Evolutionary conservation across 2,113 vertebrate genomes (phyloP).

Genomic region (Haemorhous mexicanus): DNA sequence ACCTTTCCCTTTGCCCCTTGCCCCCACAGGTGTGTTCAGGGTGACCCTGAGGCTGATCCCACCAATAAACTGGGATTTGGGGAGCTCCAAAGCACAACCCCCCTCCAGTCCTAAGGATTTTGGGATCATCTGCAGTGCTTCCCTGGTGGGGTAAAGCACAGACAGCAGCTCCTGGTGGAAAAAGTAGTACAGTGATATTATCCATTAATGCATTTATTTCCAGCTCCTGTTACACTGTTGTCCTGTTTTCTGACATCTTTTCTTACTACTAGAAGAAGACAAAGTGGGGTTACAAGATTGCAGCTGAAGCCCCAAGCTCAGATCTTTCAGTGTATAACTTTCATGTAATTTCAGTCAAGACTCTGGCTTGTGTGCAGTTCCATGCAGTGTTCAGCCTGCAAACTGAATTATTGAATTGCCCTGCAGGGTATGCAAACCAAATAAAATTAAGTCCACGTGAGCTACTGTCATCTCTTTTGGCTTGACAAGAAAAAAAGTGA

Average conservation of each 20-base stretch:
- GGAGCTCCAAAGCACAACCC: background rate
- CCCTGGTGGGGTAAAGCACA: background rate
- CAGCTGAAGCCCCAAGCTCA: background rate
- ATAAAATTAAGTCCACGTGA: background rate
- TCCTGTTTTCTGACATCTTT: background rate
- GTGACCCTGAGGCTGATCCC: background rate
- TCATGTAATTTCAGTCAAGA: background rate
- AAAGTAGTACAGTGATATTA: background rate
- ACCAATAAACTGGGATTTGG: background rate
- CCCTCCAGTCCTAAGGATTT: background rate
- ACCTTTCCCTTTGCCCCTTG: background rate
- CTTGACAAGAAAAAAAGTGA: background rate
- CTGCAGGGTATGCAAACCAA: background rate
- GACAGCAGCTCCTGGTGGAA: background rate
- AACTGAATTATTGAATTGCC: conserved; percentile 4
- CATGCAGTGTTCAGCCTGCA: background rate
- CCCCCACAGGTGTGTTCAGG: background rate
- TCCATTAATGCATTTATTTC: background rate
- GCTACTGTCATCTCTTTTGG: conserved; percentile 6
- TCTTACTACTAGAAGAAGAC: background rate
- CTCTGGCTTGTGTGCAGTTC: background rate
- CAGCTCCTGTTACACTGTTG: background rate
- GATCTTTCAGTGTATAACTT: background rate
- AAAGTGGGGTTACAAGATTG: background rate
- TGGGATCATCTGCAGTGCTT: background rate